phyloP scores from a whole-genome alignment of 2,888 invertebrate species.

The Pammene fasciana region DNA sequence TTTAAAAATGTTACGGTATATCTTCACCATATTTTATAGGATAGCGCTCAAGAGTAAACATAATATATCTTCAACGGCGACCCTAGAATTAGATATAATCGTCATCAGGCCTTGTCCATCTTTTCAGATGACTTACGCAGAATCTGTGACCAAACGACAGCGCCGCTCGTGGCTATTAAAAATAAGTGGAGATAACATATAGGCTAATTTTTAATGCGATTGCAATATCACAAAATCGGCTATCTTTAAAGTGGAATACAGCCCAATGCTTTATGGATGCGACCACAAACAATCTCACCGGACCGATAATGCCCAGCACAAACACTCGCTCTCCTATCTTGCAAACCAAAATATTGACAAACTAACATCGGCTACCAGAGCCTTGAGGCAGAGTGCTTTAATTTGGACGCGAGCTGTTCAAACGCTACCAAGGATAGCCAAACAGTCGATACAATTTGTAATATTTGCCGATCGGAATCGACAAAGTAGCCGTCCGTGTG shows the following conservation, averaged over 20 bases:
- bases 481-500: slow-evolving; percentile 36
- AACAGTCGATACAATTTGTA: slow-evolving; percentile 46
- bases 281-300: slow-evolving; percentile 44
- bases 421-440: slow-evolving; percentile 57
- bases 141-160: no score
- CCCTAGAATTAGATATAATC: no score
- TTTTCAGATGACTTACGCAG: no score
- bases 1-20: no score
- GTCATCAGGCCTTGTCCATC: no score
- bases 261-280: slow-evolving; percentile 42
- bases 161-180: no score
- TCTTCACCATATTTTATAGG: no score
- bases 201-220: no score
- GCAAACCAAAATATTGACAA: slow-evolving; percentile 39
- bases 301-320: slow-evolving; percentile 49
- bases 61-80: no score
- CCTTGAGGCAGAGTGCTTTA: slow-evolving; percentile 49
- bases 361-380: slow-evolving; percentile 44
- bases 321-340: slow-evolving; percentile 50
- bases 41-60: no score
- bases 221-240: not conserved
- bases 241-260: not conserved
- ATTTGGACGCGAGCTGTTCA: slow-evolving; percentile 47
- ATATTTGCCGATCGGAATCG: slow-evolving; percentile 46
- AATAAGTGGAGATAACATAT: no score